Evolutionary conservation across 2,888 invertebrate genomes (phyloP), one percentile per base, ranked within the genome.

Genomic region (Hylaea fasciaria): DNA sequence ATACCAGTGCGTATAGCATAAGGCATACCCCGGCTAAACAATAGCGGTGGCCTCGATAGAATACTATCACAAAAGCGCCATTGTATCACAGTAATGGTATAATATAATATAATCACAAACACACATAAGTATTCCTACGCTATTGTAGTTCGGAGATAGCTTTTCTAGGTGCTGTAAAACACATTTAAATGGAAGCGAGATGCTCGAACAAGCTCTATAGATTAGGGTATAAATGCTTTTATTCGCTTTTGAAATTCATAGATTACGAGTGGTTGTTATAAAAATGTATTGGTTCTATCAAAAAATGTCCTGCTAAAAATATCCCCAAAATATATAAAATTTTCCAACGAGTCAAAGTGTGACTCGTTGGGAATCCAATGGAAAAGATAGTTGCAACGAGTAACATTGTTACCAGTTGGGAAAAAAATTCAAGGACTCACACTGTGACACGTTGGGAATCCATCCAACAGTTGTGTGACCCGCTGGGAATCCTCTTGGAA

Each of bases 101-200:
- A 37, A 22, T 52, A 22, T 51, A 50, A 3, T 40, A 32, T 40
- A 43, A 12, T 14, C 44, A 57, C 47, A 52, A 57, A 40, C 44
- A 47, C 22, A 41, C 17, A 46, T 51, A 51, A 57, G 29, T 57
- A 57, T 41, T 72, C 73, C 71, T 69, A 49, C 41, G 37, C 48
- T 46, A 46, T 57, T 51, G 50, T 57, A 17, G 39, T 57, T 28
- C 41, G 8, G n/a, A 63, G 62, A 84, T 81, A 85, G 76, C 78
- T 72, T 69, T 74, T 67, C 77, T 77, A 77, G n/a, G 80, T 80
- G 77, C 86, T 85, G 84, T 84, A 83, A 87, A 86, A 82, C 78
- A 82, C 75, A 85, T 87, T 86, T 76, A 81, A 85, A 85, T 83
- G 81, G 73, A 75, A 77, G 72, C 78, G 72, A 68, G 74, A 73